These are phyloP conservation scores for Andrena fulva DNA, from an alignment of 2,888 invertebrate species.

Conservation along the genomic window DNA sequence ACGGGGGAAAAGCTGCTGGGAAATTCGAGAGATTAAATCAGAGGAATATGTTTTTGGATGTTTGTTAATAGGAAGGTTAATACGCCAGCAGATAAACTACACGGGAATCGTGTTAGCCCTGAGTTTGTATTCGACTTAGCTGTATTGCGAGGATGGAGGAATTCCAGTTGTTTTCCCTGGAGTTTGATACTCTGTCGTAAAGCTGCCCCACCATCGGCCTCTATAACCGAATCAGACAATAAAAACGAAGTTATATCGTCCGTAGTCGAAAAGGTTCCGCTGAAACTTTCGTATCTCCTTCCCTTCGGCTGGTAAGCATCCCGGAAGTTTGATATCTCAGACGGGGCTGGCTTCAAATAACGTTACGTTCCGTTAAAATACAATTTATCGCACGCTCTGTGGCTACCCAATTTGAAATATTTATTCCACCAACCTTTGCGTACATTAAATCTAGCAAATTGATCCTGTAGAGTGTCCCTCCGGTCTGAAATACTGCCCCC, in stretches of 20 bases:
- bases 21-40: neutral
- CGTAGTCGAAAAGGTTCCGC: constrained; percentile 27
- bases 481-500: neutral
- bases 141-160: constrained; percentile 32
- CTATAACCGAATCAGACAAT: constrained; percentile 55
- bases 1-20: neutral
- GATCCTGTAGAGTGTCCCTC: neutral
- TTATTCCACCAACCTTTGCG: neutral
- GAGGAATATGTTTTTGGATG: neutral
- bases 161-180: constrained; percentile 49
- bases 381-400: neutral
- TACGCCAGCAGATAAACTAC: neutral
- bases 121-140: constrained; percentile 48
- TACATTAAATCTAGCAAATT: neutral
- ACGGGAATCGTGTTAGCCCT: constrained; percentile 4
- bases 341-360: constrained; percentile 22
- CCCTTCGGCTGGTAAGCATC: constrained; percentile 16
- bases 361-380: neutral
- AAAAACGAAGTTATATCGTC: constrained; percentile 55
- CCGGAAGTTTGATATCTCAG: constrained; percentile 14
- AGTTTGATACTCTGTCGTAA: constrained; percentile 52
- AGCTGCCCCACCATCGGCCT: constrained; percentile 16
- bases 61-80: neutral
- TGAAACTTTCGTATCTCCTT: constrained; percentile 35
- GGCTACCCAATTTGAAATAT: neutral